Conservation (phyloP, 2,888 invertebrate genomes). For the Phalangium opilio region DNA sequence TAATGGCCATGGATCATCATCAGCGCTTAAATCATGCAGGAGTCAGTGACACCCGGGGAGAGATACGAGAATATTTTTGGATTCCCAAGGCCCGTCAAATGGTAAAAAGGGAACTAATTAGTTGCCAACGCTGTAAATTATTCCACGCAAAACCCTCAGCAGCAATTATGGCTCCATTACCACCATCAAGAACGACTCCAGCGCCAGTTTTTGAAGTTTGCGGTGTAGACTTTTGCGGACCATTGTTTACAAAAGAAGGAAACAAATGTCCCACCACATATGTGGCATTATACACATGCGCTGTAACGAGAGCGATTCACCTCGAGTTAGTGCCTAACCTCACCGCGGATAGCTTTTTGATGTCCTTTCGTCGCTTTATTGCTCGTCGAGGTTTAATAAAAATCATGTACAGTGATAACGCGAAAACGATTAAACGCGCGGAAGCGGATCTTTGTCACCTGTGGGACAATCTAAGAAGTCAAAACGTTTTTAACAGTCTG, state of each 20-base stretch:
- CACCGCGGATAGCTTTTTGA: neutral
- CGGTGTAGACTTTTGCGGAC: too few relatives aligned
- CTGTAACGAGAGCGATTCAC: too few relatives aligned
- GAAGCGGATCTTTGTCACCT: neutral
- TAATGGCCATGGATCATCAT: neutral
- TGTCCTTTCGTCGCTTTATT: constrained; percentile 2
- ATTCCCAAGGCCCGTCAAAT: neutral
- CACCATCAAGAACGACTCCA: neutral
- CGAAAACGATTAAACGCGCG: constrained; percentile 2
- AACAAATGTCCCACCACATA: too few relatives aligned
- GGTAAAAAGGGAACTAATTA: neutral
- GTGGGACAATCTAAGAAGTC: neutral
- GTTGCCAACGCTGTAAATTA: neutral
- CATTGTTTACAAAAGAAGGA: too few relatives aligned
- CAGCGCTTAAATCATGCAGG: neutral
- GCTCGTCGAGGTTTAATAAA: neutral
- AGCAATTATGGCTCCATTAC: neutral
- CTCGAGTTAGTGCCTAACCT: too few relatives aligned
- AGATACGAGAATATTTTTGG: constrained; percentile 3
- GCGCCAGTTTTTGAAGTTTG: too few relatives aligned
- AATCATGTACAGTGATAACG: constrained; percentile 1
- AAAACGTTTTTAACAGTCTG: too few relatives aligned
- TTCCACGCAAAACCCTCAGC: neutral
- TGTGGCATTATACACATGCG: too few relatives aligned
- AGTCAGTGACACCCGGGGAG: neutral